A percentile compares a stretch with the other conserved stretches of the same genome.
Conservation (phyloP, 2,113 vertebrate species). For the Corythornis cristatus region DNA sequence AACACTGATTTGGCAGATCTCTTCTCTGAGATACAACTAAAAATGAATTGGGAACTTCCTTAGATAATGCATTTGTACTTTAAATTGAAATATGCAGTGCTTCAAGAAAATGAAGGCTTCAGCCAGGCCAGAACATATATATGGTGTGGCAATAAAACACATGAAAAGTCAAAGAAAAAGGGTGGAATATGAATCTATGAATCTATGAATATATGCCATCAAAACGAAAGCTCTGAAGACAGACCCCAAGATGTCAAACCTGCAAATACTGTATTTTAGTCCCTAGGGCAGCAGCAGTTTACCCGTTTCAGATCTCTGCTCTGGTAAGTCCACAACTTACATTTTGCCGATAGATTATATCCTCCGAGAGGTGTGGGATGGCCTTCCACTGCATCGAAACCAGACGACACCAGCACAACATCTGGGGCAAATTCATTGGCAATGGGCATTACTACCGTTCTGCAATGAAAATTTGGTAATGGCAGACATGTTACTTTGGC, state of each 20-base stretch:
- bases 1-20: not conserved
- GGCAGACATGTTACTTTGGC: not conserved
- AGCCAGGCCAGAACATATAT: not conserved
- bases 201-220: not conserved
- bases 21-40: not conserved
- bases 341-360: conserved; percentile 92
- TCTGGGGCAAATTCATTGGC: conserved; percentile 94
- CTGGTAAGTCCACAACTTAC: conserved; percentile 76
- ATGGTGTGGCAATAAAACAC: not conserved
- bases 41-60: not conserved
- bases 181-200: too few relatives aligned
- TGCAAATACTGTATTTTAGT: not conserved
- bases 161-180: not conserved
- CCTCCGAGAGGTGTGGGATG: conserved; percentile 92
- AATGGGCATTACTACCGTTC: conserved; percentile 94
- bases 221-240: not conserved
- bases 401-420: conserved; percentile 92
- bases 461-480: conserved; percentile 48
- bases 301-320: not conserved
- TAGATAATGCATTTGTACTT: not conserved
- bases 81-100: not conserved
- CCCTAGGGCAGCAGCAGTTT: not conserved
- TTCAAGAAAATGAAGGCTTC: not conserved
- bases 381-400: conserved; percentile 94
- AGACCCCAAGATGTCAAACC: not conserved